Conservation (phyloP, 53 echinoderm and acorn worm species). For the Actinopyga echinites region DNA sequence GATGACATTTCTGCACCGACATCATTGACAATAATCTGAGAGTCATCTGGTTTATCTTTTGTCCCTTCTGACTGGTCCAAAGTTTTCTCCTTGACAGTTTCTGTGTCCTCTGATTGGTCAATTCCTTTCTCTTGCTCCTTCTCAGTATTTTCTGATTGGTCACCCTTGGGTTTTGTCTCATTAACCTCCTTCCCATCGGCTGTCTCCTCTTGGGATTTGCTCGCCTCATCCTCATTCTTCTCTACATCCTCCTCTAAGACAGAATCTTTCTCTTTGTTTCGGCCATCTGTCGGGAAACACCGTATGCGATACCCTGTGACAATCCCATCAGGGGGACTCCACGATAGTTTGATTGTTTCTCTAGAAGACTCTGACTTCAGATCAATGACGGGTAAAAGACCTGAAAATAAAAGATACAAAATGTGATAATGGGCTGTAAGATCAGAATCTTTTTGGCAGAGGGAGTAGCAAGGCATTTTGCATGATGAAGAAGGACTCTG, state of each 20-base stretch:
- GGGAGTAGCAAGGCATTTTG: no score
- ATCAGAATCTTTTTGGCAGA: no score
- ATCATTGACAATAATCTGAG: slow-evolving; percentile 6
- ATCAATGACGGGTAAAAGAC: slow-evolving; percentile 20
- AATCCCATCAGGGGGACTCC: slow-evolving; percentile 22
- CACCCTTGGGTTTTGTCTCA: not conserved
- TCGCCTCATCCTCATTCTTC: not conserved
- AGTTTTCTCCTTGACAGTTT: not conserved
- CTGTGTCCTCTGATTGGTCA: not conserved
- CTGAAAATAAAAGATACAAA: not conserved
- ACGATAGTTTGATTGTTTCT: not conserved
- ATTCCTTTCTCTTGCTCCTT: not conserved
- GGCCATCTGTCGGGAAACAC: not conserved
- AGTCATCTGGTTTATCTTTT: not conserved
- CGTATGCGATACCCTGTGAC: slow-evolving; percentile 20
- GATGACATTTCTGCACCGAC: slow-evolving; percentile 22
- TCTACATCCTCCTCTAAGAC: not conserved
- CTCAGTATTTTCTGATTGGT: not conserved
- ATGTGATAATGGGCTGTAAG: not conserved
- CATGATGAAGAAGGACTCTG: no score
- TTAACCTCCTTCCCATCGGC: not conserved
- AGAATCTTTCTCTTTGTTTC: not conserved
- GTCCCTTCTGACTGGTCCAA: slow-evolving; percentile 5
- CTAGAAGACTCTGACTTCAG: slow-evolving; percentile 4
- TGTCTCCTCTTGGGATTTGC: not conserved